These are phyloP conservation scores for Hemitrygon akajei DNA, from an alignment of 2,797 vertebrate genomes.

Conservation along the genomic window DNA sequence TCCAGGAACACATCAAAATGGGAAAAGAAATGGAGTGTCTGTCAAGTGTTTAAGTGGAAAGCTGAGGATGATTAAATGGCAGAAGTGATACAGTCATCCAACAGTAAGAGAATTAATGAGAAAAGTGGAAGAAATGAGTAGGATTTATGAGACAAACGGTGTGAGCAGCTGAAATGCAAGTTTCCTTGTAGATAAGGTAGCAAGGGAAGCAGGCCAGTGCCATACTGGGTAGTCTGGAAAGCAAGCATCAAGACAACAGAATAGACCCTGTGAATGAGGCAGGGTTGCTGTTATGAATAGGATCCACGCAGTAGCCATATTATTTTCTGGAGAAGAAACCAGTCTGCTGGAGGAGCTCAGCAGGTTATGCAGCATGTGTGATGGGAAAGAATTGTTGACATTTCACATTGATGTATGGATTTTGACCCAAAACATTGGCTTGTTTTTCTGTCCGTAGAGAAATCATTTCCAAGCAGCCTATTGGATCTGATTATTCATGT, in stretches of 20 bases:
- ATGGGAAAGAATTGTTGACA: too few species aligned
- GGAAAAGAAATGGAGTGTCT: neutral
- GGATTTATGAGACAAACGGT: neutral
- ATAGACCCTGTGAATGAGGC: neutral
- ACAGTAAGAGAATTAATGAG: neutral
- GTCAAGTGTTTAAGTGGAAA: neutral
- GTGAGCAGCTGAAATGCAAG: neutral
- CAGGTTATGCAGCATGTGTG: too few species aligned
- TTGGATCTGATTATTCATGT: too few species aligned
- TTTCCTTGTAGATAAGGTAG: neutral
- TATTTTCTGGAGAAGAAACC: neutral
- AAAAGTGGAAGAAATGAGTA: neutral
- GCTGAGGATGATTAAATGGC: neutral
- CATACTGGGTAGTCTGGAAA: neutral
- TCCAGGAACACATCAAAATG: neutral
- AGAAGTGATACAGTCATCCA: too few species aligned
- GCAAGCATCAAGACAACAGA: neutral
- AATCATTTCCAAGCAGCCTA: neutral
- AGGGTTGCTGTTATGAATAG: neutral
- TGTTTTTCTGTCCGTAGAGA: neutral
- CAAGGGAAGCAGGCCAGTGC: neutral
- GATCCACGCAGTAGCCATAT: neutral
- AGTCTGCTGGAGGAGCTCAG: too few species aligned
- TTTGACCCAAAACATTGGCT: neutral
- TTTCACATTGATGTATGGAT: too few species aligned